phyloP scores from a whole-genome alignment of 2,797 vertebrate species.

The Gadopsis marmoratus region DNA sequence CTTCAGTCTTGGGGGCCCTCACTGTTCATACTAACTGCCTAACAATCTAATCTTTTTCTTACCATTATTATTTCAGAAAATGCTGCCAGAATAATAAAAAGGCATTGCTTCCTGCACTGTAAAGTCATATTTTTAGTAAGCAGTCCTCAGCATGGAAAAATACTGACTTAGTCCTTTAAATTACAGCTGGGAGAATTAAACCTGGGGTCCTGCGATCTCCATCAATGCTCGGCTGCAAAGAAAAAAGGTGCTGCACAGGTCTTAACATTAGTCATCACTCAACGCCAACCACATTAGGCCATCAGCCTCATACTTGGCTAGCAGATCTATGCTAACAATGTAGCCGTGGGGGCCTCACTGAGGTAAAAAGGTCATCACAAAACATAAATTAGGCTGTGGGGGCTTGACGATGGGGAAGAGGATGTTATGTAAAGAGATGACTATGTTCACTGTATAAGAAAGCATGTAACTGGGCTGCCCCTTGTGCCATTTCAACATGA shows the following conservation, averaged over 20 bases:
- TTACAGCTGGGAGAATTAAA: constrained; percentile 29
- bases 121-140: not conserved
- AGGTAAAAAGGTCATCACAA: constrained; percentile 66
- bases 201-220: not conserved
- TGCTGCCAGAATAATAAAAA: not conserved
- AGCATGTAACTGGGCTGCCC: constrained; percentile 1
- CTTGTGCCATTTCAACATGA: not conserved
- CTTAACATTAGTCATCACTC: constrained; percentile 63
- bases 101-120: not conserved
- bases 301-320: constrained; percentile 49
- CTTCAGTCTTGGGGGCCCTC: not conserved
- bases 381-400: constrained; percentile 51
- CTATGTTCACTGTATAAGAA: not conserved
- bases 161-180: not conserved
- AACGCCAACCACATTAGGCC: constrained; percentile 40
- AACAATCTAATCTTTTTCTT: not conserved
- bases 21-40: not conserved
- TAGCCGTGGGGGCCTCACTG: constrained; percentile 44
- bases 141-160: not conserved
- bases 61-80: not conserved
- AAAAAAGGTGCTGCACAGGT: constrained; percentile 28
- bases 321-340: constrained; percentile 71
- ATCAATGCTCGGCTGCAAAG: constrained; percentile 14
- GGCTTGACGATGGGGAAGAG: not conserved
- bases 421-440: constrained; percentile 13